These are phyloP conservation scores for Drosophila nigrodunni DNA, from an alignment of 1,140 invertebrate species.

Conservation along the genomic window DNA sequence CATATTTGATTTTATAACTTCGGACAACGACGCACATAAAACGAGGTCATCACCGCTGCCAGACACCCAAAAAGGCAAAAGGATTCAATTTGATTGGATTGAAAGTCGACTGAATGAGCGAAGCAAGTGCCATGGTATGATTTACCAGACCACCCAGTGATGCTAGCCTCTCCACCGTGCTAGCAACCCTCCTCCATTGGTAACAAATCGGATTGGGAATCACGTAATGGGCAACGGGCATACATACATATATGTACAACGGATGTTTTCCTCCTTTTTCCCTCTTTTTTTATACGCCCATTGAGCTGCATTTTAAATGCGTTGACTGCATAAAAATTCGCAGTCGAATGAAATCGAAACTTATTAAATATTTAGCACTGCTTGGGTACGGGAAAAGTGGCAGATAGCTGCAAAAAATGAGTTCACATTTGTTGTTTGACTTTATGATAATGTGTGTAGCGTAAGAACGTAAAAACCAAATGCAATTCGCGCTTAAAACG, in stretches of 20 bases:
- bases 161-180: too few species aligned
- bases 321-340: constrained; percentile 70
- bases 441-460: constrained; percentile 76
- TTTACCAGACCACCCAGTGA: constrained; percentile 33
- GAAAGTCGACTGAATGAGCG: constrained; percentile 53
- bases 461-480: constrained; percentile 29
- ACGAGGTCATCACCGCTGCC: constrained; percentile 67
- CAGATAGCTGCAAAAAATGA: constrained; percentile 63
- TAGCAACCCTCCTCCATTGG: background rate
- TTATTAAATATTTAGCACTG: constrained; percentile 81
- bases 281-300: constrained; percentile 47
- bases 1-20: constrained; percentile 83
- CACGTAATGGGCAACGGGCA: constrained; percentile 65
- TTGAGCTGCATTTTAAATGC: constrained; percentile 83
- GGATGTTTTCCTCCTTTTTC: constrained; percentile 55
- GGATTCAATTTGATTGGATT: constrained; percentile 83
- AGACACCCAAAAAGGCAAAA: constrained; percentile 43
- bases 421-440: constrained; percentile 76
- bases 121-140: constrained; percentile 65
- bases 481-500: constrained; percentile 16
- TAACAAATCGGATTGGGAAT: constrained; percentile 56
- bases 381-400: background rate
- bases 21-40: constrained; percentile 76
- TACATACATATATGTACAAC: constrained; percentile 31
- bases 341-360: constrained; percentile 79